These are phyloP conservation scores for Unio delphinus DNA, from an alignment of 2,888 invertebrate genomes.

Conservation along the genomic window DNA sequence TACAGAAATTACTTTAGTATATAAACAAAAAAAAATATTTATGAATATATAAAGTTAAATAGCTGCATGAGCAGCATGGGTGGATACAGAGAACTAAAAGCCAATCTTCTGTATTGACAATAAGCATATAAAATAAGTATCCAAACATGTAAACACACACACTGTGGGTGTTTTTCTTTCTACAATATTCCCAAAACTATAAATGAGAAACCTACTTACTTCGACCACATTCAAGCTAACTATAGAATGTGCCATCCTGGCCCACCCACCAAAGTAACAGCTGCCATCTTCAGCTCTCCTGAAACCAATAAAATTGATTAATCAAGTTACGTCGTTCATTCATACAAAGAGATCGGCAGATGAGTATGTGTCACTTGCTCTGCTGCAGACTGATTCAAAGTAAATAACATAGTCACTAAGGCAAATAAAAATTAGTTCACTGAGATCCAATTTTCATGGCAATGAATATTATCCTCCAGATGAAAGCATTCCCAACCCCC, in stretches of 20 bases:
- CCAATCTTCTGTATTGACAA: too few species aligned
- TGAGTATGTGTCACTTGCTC: background rate
- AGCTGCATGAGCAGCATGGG: too few species aligned
- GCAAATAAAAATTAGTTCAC: background rate
- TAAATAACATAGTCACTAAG: background rate
- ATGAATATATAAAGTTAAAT: too few species aligned
- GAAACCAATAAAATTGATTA: slow-evolving; percentile 21
- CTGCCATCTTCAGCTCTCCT: slow-evolving; percentile 86
- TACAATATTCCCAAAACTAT: background rate
- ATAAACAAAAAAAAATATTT: too few species aligned
- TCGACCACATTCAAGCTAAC: slow-evolving; percentile 94
- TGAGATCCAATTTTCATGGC: too few species aligned
- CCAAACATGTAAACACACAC: background rate
- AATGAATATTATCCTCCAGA: too few species aligned
- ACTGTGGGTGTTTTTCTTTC: background rate
- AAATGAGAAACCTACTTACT: slow-evolving; percentile 76
- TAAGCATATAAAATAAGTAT: too few species aligned
- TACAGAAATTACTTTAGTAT: too few species aligned
- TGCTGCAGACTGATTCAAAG: background rate
- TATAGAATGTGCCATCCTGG: slow-evolving; percentile 97
- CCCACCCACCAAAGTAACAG: slow-evolving; percentile 94
- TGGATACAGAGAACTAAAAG: too few species aligned
- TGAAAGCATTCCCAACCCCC: too few species aligned
- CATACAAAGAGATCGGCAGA: too few species aligned
- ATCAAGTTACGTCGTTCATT: too few species aligned